These are phyloP conservation scores for Diachasma alloeum DNA, from an alignment of 1,140 invertebrate species.

Conservation along the genomic window DNA sequence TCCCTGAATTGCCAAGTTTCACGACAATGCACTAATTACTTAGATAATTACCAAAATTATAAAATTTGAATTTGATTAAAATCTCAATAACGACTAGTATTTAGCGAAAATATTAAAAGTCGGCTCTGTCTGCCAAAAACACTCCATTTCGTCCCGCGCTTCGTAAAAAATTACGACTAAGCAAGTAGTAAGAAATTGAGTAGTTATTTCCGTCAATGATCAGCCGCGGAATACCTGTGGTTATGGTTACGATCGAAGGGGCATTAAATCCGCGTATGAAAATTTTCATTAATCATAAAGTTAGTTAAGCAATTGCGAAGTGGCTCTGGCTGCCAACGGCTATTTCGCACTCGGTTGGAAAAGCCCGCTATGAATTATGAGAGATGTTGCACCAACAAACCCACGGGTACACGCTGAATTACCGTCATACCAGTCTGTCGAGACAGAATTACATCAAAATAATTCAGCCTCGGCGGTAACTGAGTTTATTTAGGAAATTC, in stretches of 20 bases:
- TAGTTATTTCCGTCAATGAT: not conserved
- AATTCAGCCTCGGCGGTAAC: not conserved
- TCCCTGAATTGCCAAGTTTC: too few relatives aligned
- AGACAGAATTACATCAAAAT: not conserved
- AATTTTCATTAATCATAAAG: conserved; percentile 15
- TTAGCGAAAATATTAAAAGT: too few relatives aligned
- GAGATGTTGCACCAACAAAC: not conserved
- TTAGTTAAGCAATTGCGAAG: conserved; percentile 13
- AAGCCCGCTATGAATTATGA: conserved; percentile 11
- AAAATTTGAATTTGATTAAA: too few relatives aligned
- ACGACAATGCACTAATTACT: too few relatives aligned
- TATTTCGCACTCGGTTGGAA: conserved; percentile 6
- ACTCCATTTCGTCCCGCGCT: too few relatives aligned
- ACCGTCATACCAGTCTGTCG: not conserved
- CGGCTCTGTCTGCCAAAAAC: too few relatives aligned
- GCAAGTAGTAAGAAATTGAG: not conserved
- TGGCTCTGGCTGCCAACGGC: not conserved
- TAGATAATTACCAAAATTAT: too few relatives aligned
- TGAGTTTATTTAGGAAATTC: not conserved
- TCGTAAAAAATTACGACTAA: too few relatives aligned
- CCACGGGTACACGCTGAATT: not conserved
- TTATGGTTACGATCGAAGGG: not conserved
- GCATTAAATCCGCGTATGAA: not conserved
- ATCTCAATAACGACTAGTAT: too few relatives aligned
- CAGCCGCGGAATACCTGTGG: not conserved